Conservation (phyloP, 2,797 vertebrate species). For the Eidolon dupreanum region DNA sequence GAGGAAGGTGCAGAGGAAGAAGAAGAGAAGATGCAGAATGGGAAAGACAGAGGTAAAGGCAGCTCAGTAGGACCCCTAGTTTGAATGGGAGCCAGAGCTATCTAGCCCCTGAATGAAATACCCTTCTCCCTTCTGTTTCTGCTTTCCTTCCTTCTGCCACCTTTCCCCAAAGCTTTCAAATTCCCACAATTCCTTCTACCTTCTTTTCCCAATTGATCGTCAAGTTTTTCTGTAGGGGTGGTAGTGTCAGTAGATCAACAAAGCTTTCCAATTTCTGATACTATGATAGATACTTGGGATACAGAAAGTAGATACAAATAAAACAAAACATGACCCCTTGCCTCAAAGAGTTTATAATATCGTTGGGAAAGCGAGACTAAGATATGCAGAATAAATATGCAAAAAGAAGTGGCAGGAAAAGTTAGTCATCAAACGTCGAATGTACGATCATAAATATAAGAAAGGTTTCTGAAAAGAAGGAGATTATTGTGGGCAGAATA, state of each 20-base stretch:
- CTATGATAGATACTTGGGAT: neutral
- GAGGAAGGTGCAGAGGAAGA: constrained; percentile 93
- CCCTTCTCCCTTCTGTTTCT: neutral
- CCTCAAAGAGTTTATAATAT: neutral
- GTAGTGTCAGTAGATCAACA: neutral
- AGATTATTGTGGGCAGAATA: neutral
- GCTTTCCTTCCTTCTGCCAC: neutral
- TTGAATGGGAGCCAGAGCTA: neutral
- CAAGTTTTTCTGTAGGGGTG: neutral
- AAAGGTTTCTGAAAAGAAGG: neutral
- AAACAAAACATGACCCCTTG: neutral
- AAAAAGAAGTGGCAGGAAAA: neutral
- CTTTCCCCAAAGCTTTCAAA: neutral
- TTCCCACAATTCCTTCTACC: neutral
- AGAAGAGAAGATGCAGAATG: constrained; percentile 93
- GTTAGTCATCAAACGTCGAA: neutral
- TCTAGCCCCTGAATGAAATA: neutral
- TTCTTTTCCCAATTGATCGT: neutral
- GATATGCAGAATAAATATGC: neutral
- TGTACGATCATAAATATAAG: neutral
- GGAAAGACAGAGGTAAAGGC: constrained; percentile 92
- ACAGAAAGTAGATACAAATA: neutral
- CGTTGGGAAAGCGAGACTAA: constrained; percentile 26
- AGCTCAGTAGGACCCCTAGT: constrained; percentile 5
- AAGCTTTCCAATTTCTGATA: neutral